phyloP scores from a whole-genome alignment of 1,140 invertebrate genomes.

The Leptoteleia sp. region DNA sequence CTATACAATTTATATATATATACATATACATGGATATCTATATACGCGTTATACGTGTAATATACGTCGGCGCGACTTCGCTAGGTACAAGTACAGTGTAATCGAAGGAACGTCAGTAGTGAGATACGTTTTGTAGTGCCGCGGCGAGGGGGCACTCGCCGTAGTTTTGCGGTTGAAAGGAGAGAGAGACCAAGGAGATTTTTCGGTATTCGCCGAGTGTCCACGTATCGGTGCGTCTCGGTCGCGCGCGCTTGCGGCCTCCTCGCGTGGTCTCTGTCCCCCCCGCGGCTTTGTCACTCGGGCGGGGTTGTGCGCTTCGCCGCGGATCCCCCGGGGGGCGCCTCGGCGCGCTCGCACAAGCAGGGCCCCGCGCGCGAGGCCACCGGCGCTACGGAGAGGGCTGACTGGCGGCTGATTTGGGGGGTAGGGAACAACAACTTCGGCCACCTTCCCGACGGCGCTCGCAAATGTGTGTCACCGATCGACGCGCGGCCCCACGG shows the following conservation, averaged over 20 bases:
- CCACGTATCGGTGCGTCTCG: slow-evolving; percentile 28
- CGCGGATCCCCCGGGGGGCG: background rate
- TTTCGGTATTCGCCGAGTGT: too few species aligned
- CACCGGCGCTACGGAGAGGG: background rate
- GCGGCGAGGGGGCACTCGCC: slow-evolving; percentile 9
- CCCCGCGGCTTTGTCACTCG: slow-evolving; percentile 6
- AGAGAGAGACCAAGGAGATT: too few species aligned
- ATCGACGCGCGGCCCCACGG: slow-evolving; percentile 48
- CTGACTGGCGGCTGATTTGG: slow-evolving; percentile 26
- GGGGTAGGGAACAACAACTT: too few species aligned
- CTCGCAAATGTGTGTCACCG: slow-evolving; percentile 37
- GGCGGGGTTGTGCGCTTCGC: slow-evolving; percentile 17
- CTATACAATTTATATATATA: background rate
- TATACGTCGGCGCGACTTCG: background rate
- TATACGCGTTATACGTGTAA: background rate
- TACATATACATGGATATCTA: background rate
- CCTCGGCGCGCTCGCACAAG: background rate
- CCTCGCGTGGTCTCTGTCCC: slow-evolving; percentile 7
- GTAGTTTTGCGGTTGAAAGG: too few species aligned
- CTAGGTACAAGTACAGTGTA: too few species aligned
- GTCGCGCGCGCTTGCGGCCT: background rate
- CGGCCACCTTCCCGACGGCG: too few species aligned
- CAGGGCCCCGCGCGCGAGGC: background rate
- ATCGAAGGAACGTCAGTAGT: too few species aligned
- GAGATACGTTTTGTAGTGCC: background rate